These are phyloP conservation scores for Galerucella pusilla DNA, from an alignment of 2,888 invertebrate species.

Conservation along the genomic window DNA sequence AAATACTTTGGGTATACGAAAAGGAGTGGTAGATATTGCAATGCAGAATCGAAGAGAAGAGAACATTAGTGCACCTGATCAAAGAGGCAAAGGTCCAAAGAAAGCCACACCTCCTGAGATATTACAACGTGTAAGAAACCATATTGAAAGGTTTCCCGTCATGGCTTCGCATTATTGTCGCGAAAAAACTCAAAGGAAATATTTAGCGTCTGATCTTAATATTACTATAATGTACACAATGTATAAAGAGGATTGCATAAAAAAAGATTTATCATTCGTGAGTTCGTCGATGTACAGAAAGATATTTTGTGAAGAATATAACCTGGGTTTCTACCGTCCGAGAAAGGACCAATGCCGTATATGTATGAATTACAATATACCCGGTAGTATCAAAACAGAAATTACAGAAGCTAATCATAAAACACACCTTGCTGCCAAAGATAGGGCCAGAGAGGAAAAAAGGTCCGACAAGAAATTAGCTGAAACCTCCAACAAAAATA, in stretches of 20 bases:
- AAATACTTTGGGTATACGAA: constrained; percentile 38
- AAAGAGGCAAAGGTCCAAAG: constrained; percentile 23
- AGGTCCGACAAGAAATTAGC: too few species aligned
- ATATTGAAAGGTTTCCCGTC: constrained; percentile 36
- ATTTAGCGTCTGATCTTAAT: constrained; percentile 20
- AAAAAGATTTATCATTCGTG: neutral
- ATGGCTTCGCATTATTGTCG: constrained; percentile 35
- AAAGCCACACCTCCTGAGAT: constrained; percentile 15
- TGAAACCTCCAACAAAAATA: too few species aligned
- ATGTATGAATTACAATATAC: too few species aligned
- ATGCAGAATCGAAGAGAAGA: constrained; percentile 34
- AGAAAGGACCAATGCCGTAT: too few species aligned
- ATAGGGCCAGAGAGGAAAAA: too few species aligned
- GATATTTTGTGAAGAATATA: constrained; percentile 25
- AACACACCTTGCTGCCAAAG: too few species aligned
- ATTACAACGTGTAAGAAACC: constrained; percentile 20
- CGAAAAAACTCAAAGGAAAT: constrained; percentile 23
- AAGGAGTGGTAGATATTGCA: constrained; percentile 42
- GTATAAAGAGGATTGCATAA: constrained; percentile 11
- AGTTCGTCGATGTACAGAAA: constrained; percentile 19
- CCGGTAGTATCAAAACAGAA: too few species aligned
- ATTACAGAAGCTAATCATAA: too few species aligned
- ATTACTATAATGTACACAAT: constrained; percentile 25
- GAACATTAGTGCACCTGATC: constrained; percentile 31
- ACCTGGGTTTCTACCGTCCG: constrained; percentile 21